A percentile compares a stretch with the other conserved stretches of the same genome.
phyloP scores from a whole-genome alignment of 2,797 vertebrate genomes.

The Hapalemur alaotrensis region DNA sequence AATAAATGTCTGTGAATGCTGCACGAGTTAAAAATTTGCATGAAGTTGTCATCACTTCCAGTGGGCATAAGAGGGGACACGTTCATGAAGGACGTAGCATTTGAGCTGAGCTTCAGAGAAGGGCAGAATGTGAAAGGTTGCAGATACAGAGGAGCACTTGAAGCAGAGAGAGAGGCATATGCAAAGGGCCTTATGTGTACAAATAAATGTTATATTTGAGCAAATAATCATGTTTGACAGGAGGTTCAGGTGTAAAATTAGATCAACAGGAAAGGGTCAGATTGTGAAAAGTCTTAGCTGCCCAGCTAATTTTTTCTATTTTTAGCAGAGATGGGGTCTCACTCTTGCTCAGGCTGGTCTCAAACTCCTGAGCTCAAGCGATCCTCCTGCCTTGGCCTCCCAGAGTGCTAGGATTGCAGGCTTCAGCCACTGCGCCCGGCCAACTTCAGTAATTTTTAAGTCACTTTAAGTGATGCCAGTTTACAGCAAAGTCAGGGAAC shows the following conservation, averaged over 20 bases:
- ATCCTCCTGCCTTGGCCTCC: no score
- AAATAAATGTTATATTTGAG: not conserved
- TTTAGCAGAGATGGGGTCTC: no score
- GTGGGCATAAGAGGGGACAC: not conserved
- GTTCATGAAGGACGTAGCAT: not conserved
- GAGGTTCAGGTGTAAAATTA: not conserved
- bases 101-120: not conserved
- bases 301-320: no score
- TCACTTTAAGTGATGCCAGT: not conserved
- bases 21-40: not conserved
- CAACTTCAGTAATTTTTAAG: not conserved
- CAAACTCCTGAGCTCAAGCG: no score
- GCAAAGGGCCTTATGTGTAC: not conserved
- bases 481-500: not conserved
- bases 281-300: not conserved
- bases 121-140: not conserved
- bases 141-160: not conserved
- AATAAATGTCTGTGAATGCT: not conserved
- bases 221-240: not conserved
- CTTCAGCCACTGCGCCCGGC: no score
- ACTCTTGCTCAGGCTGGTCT: no score
- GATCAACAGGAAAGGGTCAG: not conserved
- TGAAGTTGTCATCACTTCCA: not conserved
- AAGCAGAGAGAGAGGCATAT: not conserved
- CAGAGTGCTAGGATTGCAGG: no score